A percentile compares a stretch with the other conserved stretches of the same genome.
phyloP scores from a whole-genome alignment of 2,888 invertebrate species.

The Euzetes globulus region DNA sequence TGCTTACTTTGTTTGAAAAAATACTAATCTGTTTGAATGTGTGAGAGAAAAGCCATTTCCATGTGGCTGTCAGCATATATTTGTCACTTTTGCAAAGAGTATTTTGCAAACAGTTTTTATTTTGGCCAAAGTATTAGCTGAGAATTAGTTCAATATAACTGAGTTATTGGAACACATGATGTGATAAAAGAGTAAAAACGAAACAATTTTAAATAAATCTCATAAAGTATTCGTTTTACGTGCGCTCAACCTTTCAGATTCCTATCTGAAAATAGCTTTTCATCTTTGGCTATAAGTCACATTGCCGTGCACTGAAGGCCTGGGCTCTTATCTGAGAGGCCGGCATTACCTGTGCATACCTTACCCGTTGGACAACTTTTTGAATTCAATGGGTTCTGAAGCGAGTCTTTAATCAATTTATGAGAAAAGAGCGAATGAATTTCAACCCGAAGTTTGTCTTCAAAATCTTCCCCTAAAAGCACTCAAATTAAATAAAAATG shows the following conservation, averaged over 20 bases:
- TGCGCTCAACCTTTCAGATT: neutral
- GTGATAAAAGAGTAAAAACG: neutral
- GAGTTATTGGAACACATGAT: slow-evolving; percentile 20
- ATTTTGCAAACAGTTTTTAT: neutral
- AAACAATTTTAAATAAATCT: neutral
- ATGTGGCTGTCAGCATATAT: neutral
- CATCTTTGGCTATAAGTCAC: neutral
- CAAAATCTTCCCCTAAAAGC: too few species aligned
- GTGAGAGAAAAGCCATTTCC: neutral
- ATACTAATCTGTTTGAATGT: too few species aligned
- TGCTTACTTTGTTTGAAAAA: too few species aligned
- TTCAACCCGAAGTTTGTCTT: too few species aligned
- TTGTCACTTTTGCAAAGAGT: neutral
- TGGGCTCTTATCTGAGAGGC: too few species aligned
- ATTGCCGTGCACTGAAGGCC: too few species aligned
- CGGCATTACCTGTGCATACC: too few species aligned
- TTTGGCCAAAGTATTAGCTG: neutral
- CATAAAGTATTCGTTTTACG: neutral
- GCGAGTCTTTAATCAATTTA: too few species aligned
- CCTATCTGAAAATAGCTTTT: neutral
- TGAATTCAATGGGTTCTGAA: too few species aligned
- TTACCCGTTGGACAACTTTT: too few species aligned
- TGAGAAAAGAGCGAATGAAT: too few species aligned
- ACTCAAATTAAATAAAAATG: neutral
- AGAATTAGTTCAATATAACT: slow-evolving; percentile 18